These are phyloP conservation scores for Leptarthrus brevirostris DNA, from an alignment of 2,888 invertebrate species.

Conservation along the genomic window DNA sequence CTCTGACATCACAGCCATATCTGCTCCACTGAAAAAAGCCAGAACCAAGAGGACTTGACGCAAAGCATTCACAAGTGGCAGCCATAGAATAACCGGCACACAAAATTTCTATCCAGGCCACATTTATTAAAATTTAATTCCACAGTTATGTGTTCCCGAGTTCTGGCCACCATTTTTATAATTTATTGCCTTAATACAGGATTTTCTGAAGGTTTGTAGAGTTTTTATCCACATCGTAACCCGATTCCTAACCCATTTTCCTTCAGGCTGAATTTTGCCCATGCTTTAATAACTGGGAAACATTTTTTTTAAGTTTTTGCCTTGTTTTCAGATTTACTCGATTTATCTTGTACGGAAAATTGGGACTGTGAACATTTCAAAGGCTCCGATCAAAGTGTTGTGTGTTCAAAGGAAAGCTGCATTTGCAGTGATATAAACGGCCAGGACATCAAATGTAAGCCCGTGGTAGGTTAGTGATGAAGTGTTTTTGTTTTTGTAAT, in stretches of 20 bases:
- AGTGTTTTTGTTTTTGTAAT: neutral
- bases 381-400: conserved; percentile 1
- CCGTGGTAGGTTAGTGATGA: conserved; percentile 13
- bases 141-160: conserved; percentile 51
- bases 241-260: conserved; percentile 28
- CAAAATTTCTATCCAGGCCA: conserved; percentile 34
- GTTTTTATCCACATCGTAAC: conserved; percentile 25
- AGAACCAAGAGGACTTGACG: neutral
- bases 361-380: conserved; percentile 34
- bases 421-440: conserved; percentile 9
- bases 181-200: conserved; percentile 49
- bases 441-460: conserved; percentile 11
- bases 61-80: conserved; percentile 24
- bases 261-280: neutral
- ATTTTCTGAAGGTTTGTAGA: conserved; percentile 50
- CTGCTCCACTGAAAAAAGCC: neutral
- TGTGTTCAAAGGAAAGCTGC: conserved; percentile 28
- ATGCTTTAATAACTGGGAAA: conserved; percentile 23
- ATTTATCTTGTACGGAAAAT: conserved; percentile 26
- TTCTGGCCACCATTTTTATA: conserved; percentile 49
- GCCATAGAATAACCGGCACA: conserved; percentile 38
- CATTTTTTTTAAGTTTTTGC: neutral
- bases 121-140: conserved; percentile 51
- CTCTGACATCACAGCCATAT: conserved; percentile 15
- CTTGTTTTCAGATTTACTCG: conserved; percentile 39